Base-by-base conservation (phyloP, 1,140 invertebrate species). In the Dreissena rostriformis region DNA sequence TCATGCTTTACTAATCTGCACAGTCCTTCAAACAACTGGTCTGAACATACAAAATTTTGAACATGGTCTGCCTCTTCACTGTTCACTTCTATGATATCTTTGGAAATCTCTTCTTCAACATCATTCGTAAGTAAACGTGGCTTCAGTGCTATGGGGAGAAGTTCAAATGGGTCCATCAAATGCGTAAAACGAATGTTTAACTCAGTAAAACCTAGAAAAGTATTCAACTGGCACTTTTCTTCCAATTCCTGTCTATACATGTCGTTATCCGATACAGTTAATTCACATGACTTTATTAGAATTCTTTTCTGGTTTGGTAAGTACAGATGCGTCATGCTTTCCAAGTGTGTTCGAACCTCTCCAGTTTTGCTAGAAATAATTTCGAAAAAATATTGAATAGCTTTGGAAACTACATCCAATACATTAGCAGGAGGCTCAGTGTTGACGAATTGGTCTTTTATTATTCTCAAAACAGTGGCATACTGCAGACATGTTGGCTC, bases 371-470 rank as follows among this genome's bases (percentile, higher is more conserved):
- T 39, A 39, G 39, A 39, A 39, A 39, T 39, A 39, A 39, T 39
- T 39, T 39, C 39, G 39, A 39, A 39, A 8, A 39, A 39, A 49
- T 63, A 26, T 77, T 77, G 39, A 65, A 77, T 17, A 52, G 55
- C 55, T 52, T 29, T 77, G 22, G 29, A 51, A 4, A 77, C 63
- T 52, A 5, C 11, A 8, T 49, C 19, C 12, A 77, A 22, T 11
- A 26, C 0, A 53, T 66, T 66, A 26, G 39, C 39, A 22, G 65
- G 61, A 10, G 67, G 22, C 22, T 14, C 17, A 14, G 22, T 61
- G 53, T 61, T 28, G 19, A 52, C n/a, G 52, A 74, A 65, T 28
- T 82, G 19, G 17, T 82, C 17, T 68, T 76, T 67, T 24, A 83
- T 68, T 5, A 14, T 55, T 1, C 55, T 53, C 22, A 83, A 52